A percentile compares a stretch with the other conserved stretches of the same genome.
phyloP scores from a whole-genome alignment of 2,888 invertebrate genomes.

The Cantharis rufa region DNA sequence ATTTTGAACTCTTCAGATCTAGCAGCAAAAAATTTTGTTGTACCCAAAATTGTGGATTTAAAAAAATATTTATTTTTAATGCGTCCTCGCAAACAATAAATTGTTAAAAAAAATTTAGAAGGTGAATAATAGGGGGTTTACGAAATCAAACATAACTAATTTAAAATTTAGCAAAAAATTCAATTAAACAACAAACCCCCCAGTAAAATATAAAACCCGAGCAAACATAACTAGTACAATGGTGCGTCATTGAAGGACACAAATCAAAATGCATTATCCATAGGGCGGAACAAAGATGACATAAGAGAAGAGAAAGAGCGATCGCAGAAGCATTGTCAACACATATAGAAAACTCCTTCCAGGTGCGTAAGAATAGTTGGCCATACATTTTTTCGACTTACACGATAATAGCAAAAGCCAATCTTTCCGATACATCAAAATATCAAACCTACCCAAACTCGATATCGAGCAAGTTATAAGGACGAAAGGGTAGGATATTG shows the following conservation, averaged over 20 bases:
- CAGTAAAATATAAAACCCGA: slow-evolving; percentile 14
- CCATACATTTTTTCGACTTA: slow-evolving; percentile 35
- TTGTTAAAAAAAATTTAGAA: not conserved
- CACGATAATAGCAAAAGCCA: not conserved
- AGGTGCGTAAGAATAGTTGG: slow-evolving; percentile 47
- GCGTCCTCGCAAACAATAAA: not conserved
- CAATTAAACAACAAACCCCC: slow-evolving; percentile 17
- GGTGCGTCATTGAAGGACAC: slow-evolving; percentile 42
- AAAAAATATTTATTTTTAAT: not conserved
- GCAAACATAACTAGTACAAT: slow-evolving; percentile 43
- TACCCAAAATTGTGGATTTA: not conserved
- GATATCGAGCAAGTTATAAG: not conserved
- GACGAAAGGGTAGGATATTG: not conserved
- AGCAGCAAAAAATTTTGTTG: not conserved
- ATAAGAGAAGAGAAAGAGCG: slow-evolving; percentile 30
- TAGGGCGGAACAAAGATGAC: slow-evolving; percentile 28
- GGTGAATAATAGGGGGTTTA: not conserved
- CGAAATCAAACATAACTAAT: not conserved
- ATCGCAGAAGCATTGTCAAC: slow-evolving; percentile 46
- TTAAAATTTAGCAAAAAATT: slow-evolving; percentile 21
- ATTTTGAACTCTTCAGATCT: not conserved
- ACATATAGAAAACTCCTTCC: slow-evolving; percentile 42
- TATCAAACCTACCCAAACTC: not conserved
- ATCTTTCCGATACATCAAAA: not conserved
- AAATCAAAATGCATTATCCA: slow-evolving; percentile 47